Evolutionary conservation across 2,113 vertebrate species (phyloP).

Genomic region (Felis chaus): DNA sequence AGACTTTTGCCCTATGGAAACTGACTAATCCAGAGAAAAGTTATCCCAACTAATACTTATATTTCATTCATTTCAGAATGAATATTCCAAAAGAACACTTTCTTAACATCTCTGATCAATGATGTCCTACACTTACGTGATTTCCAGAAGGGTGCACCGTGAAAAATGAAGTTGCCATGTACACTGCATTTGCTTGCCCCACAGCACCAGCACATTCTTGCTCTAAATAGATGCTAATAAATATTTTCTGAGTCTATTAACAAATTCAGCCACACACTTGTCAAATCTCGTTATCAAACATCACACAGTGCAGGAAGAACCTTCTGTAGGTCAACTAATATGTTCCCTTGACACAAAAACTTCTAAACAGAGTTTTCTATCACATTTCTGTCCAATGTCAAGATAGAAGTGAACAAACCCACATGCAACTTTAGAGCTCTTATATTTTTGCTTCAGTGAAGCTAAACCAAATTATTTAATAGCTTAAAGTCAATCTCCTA

Average conservation of each 20-base stretch:
- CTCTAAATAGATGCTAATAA: neutral
- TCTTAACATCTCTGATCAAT: neutral
- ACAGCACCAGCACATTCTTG: neutral
- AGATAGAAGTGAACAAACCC: conserved; percentile 54
- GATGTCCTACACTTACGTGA: neutral
- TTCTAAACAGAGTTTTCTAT: conserved; percentile 58
- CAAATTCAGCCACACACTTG: conserved; percentile 38
- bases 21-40: neutral
- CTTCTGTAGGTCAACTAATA: conserved; percentile 61
- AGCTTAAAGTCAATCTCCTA: conserved; percentile 67
- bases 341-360: conserved; percentile 16
- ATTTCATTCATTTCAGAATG: conserved; percentile 12
- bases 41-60: neutral
- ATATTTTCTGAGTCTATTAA: conserved; percentile 58
- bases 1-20: neutral
- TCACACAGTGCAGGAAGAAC: conserved; percentile 41
- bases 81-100: neutral
- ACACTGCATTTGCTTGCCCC: neutral
- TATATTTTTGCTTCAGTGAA: conserved; percentile 73
- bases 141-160: neutral
- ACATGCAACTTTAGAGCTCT: conserved; percentile 42
- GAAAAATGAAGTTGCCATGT: neutral
- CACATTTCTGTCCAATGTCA: conserved; percentile 59
- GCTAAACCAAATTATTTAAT: conserved; percentile 75
- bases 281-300: conserved; percentile 45